Conservation (phyloP, 2,797 vertebrate species). For the Acanthopagrus latus region DNA sequence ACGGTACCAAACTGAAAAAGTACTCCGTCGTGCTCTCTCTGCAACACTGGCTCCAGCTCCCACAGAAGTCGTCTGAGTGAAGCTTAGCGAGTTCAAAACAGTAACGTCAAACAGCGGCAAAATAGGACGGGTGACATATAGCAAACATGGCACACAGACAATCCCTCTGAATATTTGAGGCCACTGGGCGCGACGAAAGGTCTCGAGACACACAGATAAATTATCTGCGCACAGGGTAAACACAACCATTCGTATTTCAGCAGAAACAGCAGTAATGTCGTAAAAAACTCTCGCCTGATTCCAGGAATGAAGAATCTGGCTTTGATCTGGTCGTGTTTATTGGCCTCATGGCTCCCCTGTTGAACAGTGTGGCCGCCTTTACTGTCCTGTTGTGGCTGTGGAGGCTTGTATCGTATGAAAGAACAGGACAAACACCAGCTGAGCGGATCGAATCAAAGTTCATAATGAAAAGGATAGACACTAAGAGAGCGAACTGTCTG, state of each 20-base stretch:
- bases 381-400: constrained; percentile 52
- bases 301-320: constrained; percentile 39
- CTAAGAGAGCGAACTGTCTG: constrained; percentile 18
- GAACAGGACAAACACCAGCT: constrained; percentile 62
- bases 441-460: constrained; percentile 52
- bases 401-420: constrained; percentile 36
- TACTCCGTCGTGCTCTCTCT: background rate
- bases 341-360: constrained; percentile 38
- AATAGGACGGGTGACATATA: constrained; percentile 47
- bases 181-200: constrained; percentile 9
- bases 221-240: constrained; percentile 50
- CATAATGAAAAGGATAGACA: constrained; percentile 40
- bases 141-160: constrained; percentile 54
- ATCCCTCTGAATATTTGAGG: constrained; percentile 41
- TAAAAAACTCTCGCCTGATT: constrained; percentile 49
- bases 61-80: constrained; percentile 11
- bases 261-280: constrained; percentile 48
- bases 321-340: constrained; percentile 68
- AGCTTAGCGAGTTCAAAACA: constrained; percentile 26
- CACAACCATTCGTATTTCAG: constrained; percentile 53
- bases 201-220: constrained; percentile 50
- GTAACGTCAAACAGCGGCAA: constrained; percentile 42
- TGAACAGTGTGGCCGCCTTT: constrained; percentile 54
- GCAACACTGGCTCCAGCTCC: constrained; percentile 1
- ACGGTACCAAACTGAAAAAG: background rate